phyloP scores from a whole-genome alignment of 2,888 invertebrate species.

The Calameuta pallipes region DNA sequence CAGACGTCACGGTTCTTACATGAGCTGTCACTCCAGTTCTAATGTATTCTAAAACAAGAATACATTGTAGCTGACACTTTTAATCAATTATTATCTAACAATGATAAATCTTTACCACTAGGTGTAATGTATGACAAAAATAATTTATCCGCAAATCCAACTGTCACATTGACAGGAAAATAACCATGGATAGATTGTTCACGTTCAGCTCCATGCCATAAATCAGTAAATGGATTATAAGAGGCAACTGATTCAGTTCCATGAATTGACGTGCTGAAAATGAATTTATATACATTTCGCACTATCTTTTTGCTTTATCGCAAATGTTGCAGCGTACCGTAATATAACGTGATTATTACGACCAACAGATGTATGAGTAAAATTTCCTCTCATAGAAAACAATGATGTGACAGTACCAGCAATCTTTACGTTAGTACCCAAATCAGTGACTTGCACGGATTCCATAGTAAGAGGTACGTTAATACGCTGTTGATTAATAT shows the following conservation, averaged over 20 bases:
- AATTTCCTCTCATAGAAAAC: slow-evolving; percentile 77
- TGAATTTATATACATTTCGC: slow-evolving; percentile 42
- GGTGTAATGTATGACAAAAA: slow-evolving; percentile 60
- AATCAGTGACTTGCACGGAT: slow-evolving; percentile 69
- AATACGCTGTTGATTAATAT: slow-evolving; percentile 69
- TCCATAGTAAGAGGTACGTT: slow-evolving; percentile 70
- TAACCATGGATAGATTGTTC: slow-evolving; percentile 77
- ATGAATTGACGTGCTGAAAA: slow-evolving; percentile 69
- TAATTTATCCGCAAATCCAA: slow-evolving; percentile 53
- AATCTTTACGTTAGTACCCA: slow-evolving; percentile 73
- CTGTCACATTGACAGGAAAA: slow-evolving; percentile 70
- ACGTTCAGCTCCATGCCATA: slow-evolving; percentile 76
- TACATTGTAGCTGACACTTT: background rate
- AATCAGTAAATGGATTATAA: slow-evolving; percentile 75
- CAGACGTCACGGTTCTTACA: slow-evolving; percentile 54
- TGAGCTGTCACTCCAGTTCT: slow-evolving; percentile 56
- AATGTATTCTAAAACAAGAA: slow-evolving; percentile 43
- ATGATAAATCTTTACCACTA: slow-evolving; percentile 39
- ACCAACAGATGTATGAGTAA: slow-evolving; percentile 71
- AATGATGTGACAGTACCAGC: slow-evolving; percentile 70
- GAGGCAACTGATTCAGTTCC: slow-evolving; percentile 65
- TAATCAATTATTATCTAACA: background rate
- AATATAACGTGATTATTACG: slow-evolving; percentile 71
- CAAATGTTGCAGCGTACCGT: slow-evolving; percentile 69
- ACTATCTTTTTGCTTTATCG: slow-evolving; percentile 65